A percentile compares a stretch with the other conserved stretches of the same genome.
phyloP scores from a whole-genome alignment of 2,888 invertebrate genomes.

The Aricia artaxerxes region DNA sequence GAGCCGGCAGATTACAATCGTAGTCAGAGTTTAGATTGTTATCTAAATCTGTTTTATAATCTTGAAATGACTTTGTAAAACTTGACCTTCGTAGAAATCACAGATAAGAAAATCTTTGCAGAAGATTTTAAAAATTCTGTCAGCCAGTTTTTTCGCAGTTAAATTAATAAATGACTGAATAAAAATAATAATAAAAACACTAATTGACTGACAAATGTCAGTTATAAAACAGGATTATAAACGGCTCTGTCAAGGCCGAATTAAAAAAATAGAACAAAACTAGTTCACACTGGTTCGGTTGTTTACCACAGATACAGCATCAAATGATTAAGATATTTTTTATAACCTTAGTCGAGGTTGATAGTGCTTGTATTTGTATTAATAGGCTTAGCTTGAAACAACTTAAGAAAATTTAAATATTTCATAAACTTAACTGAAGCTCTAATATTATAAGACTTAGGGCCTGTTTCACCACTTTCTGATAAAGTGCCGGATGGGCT shows the following conservation, averaged over 20 bases:
- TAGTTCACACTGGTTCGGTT: constrained; percentile 11
- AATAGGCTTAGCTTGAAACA: neutral
- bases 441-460: neutral
- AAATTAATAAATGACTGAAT: neutral
- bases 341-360: neutral
- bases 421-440: neutral
- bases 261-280: constrained; percentile 19
- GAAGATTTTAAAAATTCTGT: neutral
- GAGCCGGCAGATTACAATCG: neutral
- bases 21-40: constrained; percentile 1
- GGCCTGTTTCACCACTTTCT: too few relatives aligned
- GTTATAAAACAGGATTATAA: constrained; percentile 20
- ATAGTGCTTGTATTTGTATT: neutral
- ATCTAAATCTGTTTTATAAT: constrained; percentile 15
- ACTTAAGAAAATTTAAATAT: neutral
- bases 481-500: too few relatives aligned
- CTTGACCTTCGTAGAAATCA: neutral
- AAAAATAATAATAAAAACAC: constrained; percentile 24
- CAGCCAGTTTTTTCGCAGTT: constrained; percentile 1
- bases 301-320: constrained; percentile 9
- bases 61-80: neutral
- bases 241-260: constrained; percentile 16
- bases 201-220: constrained; percentile 23
- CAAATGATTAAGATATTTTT: constrained; percentile 32
- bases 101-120: neutral